Evolutionary conservation across 2,113 vertebrate genomes (phyloP), one percentile per base, ranked within the genome.

Genomic region (Leucopsar rothschildi): DNA sequence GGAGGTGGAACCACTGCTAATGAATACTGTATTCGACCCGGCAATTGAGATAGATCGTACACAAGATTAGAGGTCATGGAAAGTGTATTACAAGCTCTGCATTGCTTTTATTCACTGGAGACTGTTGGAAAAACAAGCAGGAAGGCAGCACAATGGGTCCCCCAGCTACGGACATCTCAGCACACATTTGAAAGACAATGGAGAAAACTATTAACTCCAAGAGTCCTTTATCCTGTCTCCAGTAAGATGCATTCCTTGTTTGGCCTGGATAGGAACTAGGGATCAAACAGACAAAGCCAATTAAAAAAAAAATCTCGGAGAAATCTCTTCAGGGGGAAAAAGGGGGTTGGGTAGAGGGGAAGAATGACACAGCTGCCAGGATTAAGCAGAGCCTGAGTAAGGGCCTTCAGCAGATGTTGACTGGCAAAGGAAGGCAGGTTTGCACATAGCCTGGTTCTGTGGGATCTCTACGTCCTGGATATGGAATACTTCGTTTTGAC

Each of bases 211-310:
- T 97, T 97, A 96, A 92, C 88, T 96, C 92, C 86, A 86, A 94
- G 93, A 96, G 90, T 82, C 93, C 93, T 94, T 90, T 96, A 94
- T 96, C 94, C 96, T 97, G 93, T 97, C 95, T 96, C 93, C 93
- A 96, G 80, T 42, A 80, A 93, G 90, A 94, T 93, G 76, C 92
- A 78, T 93, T 85, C 69, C 93, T 86, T 95, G 70, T 96, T 96
- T 93, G 85, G 92, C 90, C 80, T 82, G 82, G 65, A 86, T 71
- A 83, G 82, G 88, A 94, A 21, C 87, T 91, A 70, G 75, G 68
- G 52, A 96, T 96, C 71, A 90, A 95, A 86, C 1, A 3, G 75
- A 86, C 92, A 95, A 95, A 86, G 73, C 52, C 80, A 93, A 83
- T 56, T 88, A 4, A 42, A 70, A 89, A 63, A 73, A 33, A 59